Base-by-base conservation (phyloP, 2,113 vertebrate species). In the Ploceus nigricollis region DNA sequence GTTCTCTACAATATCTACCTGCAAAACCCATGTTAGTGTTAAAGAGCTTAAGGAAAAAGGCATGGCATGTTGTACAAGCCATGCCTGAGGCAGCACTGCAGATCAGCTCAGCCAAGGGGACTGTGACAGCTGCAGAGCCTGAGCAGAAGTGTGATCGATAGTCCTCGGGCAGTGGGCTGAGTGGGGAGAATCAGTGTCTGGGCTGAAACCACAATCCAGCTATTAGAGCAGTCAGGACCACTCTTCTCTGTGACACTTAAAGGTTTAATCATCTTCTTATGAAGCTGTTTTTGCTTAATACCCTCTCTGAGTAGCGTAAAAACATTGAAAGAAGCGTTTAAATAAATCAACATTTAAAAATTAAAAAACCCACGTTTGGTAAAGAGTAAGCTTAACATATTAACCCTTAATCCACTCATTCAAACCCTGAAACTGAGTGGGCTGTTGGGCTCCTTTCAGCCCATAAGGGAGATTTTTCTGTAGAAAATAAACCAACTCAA, bases 351-450 rank as follows among this genome's bases (percentile, higher is more conserved):
- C 22, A 24, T 60, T 68, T 71, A 14, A 60, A 84, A 44, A 54
- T 12, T 1, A 25, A 57, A 48, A 44, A 14, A 0, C 1, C 3
- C 9, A 42, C 13, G 10, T 53, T 58, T 80, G 11, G 11, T 81
- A 64, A 83, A 84, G 47, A 84, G 51, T 39, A 63, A 71, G 4
- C 21, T 82, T 75, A 90, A 89, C 27, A 18, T 56, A 65, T 91
- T 53, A 93, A 70, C 45, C 45, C 33, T 89, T 93, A 68, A 89
- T 76, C 23, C n/a, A 76, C 33, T 76, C 66, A 61, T 77, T 93
- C 58, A 76, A 18, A 57, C 64, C 7, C 17, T 66, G 79, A 73
- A 92, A 40, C 18, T 7, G 6, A 94, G 82, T 25, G 19, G 40
- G 31, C 76, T 91, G 47, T 30, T 66, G 21, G 35, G 21, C 42